Evolutionary conservation across 2,113 vertebrate species (phyloP).

Genomic region (Plotosus lineatus): DNA sequence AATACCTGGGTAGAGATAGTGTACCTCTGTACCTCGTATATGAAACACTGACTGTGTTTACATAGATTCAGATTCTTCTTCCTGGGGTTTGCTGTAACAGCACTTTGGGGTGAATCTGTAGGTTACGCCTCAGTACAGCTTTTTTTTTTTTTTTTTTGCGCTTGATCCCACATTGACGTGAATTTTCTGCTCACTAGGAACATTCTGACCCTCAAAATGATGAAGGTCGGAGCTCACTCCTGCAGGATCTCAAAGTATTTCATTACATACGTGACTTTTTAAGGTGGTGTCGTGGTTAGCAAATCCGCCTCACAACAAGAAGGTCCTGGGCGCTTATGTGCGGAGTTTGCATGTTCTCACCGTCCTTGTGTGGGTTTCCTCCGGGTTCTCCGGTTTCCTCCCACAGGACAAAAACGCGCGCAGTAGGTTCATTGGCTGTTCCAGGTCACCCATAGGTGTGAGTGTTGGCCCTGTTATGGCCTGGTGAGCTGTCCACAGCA

Average conservation of each 20-base stretch:
- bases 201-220: neutral
- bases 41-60: constrained; percentile 54
- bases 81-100: constrained; percentile 31
- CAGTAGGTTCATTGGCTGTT: no score
- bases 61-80: constrained; percentile 54
- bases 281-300: no score
- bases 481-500: no score
- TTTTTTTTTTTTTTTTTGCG: neutral
- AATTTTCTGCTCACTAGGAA: neutral
- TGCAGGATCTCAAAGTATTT: neutral
- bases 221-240: neutral
- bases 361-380: no score
- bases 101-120: constrained; percentile 2
- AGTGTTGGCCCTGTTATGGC: no score
- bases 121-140: neutral
- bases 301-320: no score
- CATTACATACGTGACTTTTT: neutral
- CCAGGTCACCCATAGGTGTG: no score
- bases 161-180: neutral
- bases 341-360: no score
- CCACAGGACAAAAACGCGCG: no score
- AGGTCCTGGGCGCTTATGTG: no score
- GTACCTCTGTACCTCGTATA: constrained; percentile 53
- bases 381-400: no score
- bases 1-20: constrained; percentile 55